Evolutionary conservation across 2,113 vertebrate species (phyloP).

Genomic region (Pseudorhombus dupliciocellatus): DNA sequence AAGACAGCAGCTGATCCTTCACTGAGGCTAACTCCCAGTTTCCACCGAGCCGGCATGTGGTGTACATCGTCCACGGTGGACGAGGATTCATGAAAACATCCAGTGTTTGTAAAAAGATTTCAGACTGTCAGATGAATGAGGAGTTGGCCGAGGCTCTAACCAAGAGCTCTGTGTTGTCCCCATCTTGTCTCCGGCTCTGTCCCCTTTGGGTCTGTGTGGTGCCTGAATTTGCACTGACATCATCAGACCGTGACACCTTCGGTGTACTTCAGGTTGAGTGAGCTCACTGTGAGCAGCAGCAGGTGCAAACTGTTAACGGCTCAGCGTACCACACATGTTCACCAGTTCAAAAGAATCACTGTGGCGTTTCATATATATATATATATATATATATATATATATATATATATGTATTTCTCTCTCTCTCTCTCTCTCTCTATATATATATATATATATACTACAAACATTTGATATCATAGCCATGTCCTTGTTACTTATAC

Average conservation of each 20-base stretch:
- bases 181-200: background rate
- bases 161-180: too few relatives aligned
- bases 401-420: too few relatives aligned
- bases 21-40: background rate
- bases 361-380: too few relatives aligned
- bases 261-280: background rate
- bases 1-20: background rate
- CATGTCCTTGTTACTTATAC: too few relatives aligned
- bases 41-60: too few relatives aligned
- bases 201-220: background rate
- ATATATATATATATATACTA: too few relatives aligned
- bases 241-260: slow-evolving; percentile 15
- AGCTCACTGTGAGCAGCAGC: slow-evolving; percentile 7
- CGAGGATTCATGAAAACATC: background rate
- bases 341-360: slow-evolving; percentile 21
- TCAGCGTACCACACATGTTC: slow-evolving; percentile 21
- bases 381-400: too few relatives aligned
- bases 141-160: background rate
- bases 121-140: background rate
- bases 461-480: too few relatives aligned
- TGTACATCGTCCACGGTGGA: background rate
- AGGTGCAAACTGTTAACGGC: slow-evolving; percentile 30
- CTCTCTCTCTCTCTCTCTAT: too few relatives aligned
- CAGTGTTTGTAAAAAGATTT: background rate
- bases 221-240: background rate